Evolutionary conservation across 2,888 invertebrate species (phyloP), one percentile per base, ranked within the genome.

Genomic region (Mythimna vitellina): DNA sequence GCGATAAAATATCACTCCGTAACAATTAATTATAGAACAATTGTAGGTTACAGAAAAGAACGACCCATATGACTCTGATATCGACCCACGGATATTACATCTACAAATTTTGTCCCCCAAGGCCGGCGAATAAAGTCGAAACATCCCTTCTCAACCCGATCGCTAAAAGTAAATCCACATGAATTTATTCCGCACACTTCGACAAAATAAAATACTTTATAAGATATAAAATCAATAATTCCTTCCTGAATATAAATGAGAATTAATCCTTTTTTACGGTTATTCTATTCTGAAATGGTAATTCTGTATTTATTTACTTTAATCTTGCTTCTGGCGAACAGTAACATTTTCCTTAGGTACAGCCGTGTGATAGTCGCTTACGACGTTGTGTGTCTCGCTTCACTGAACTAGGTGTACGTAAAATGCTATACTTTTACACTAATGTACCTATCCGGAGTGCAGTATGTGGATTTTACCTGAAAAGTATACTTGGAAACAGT

Each of bases 401-500:
- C 77, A 70, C 69, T 67, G 69, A 54, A 63, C 70, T 32, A 42
- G 42, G 46, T 81, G 51, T 62, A 70, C 71, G 69, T 74, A 67
- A 84, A 84, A 81, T 81, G 67, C n/a, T 65, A 78, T 77, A 73
- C 25, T 83, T 69, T 65, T 57, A 65, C 65, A 49, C 67, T 80
- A 73, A 68, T 65, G 79, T 65, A 60, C 32, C 80, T 80, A 65
- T 49, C 51, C 56, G 35, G 62, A 68, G 83, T 82, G 79, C 78
- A 82, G 53, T 77, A 32, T 67, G 78, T 77, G 64, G n/a, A 46
- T 49, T 63, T 71, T 57, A 38, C 46, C 38, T 71, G 62, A 54
- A 65, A 79, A 65, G 67, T 83, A 58, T 71, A 67, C 38, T 73
- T 69, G 14, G 14, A 22, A 62, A 56, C 65, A 71, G n/a, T 12